These are phyloP conservation scores for Callyntrura guangdongensis DNA, from an alignment of 2,888 invertebrate genomes.

Conservation along the genomic window DNA sequence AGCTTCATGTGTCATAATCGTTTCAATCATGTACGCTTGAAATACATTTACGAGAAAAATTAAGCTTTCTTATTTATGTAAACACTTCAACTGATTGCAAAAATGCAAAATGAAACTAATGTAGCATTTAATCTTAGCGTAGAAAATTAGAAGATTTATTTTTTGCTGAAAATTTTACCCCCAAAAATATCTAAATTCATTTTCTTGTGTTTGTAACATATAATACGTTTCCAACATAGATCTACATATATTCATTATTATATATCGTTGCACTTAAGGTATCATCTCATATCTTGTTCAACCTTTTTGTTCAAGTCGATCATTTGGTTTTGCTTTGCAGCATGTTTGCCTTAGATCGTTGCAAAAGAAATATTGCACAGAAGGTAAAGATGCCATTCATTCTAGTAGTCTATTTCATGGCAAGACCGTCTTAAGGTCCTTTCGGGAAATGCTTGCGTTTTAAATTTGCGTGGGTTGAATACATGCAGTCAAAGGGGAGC, in stretches of 20 bases:
- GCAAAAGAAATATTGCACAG: slow-evolving; percentile 44
- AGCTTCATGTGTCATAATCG: slow-evolving; percentile 49
- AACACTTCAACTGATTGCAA: not conserved
- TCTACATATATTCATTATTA: not conserved
- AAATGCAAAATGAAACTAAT: not conserved
- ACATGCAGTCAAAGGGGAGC: not conserved
- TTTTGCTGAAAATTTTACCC: too few relatives aligned
- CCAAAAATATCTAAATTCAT: not conserved
- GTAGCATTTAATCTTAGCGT: not conserved
- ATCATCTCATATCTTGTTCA: too few relatives aligned
- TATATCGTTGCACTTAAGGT: too few relatives aligned
- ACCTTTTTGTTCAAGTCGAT: not conserved
- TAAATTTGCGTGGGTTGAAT: not conserved
- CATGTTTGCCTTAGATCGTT: slow-evolving; percentile 28
- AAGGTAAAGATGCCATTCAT: slow-evolving; percentile 72
- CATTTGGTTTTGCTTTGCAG: not conserved
- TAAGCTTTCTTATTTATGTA: not conserved
- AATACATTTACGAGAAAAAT: not conserved
- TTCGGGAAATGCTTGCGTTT: slow-evolving; percentile 48
- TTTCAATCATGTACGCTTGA: slow-evolving; percentile 7
- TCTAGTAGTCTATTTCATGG: slow-evolving; percentile 67
- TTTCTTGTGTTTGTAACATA: too few relatives aligned
- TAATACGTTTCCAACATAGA: not conserved
- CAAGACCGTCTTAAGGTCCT: slow-evolving; percentile 73
- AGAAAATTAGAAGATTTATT: not conserved